These are phyloP conservation scores for Monodelphis domestica DNA, from an alignment of 2,797 vertebrate species.

Conservation along the genomic window DNA sequence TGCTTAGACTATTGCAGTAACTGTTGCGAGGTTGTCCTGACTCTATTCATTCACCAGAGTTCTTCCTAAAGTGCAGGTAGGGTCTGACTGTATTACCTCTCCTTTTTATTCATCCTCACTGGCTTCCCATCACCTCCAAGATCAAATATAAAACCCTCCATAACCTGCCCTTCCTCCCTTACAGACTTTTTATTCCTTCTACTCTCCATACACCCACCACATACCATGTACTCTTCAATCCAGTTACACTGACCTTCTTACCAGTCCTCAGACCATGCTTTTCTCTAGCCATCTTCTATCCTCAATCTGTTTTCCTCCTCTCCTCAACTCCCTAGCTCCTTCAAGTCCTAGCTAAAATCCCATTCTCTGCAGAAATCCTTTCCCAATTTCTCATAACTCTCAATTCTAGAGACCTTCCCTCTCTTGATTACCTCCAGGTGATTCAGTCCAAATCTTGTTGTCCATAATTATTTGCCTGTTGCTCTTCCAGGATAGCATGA, in stretches of 20 bases:
- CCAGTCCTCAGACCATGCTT: neutral
- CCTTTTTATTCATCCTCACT: neutral
- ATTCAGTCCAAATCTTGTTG: too few species aligned
- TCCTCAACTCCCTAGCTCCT: neutral
- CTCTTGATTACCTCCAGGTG: neutral
- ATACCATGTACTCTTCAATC: neutral
- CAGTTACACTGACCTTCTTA: neutral
- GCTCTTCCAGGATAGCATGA: too few species aligned
- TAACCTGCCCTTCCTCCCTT: rapidly evolving
- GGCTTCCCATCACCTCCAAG: neutral
- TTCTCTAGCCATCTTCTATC: neutral
- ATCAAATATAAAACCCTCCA: neutral
- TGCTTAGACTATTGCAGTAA: neutral
- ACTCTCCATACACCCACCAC: too few species aligned
- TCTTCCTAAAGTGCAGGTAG: neutral
- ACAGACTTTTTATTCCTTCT: too few species aligned
- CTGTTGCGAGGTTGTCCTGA: neutral
- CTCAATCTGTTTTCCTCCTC: neutral
- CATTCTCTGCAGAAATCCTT: neutral
- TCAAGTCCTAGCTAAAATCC: neutral
- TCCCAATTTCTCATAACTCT: too few species aligned
- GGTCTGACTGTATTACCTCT: neutral
- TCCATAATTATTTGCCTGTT: too few species aligned
- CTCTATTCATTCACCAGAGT: neutral
- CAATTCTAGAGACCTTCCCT: neutral